Base-by-base conservation (phyloP, 2,888 invertebrate genomes). In the Agrotis puta region DNA sequence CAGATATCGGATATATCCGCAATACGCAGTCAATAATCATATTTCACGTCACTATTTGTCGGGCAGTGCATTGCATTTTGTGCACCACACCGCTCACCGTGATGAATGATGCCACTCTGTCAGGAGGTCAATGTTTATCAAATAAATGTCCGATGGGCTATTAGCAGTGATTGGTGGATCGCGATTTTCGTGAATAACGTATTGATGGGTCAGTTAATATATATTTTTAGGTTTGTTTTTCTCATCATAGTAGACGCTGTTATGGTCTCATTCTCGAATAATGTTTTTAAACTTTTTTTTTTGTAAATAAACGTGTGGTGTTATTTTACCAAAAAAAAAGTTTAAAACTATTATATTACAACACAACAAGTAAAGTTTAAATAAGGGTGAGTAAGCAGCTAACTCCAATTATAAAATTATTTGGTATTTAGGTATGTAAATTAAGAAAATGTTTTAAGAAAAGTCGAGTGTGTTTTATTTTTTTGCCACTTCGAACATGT, bases 21-120 rank as follows among this genome's bases (percentile, higher is more conserved):
- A 75, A 59, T 65, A 66, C 64, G 47, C 64, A 77, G 59, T 77
- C 69, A 67, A 72, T 76, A 61, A 69, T 77, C 76, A 79, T 77
- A 83, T 68, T 64, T 77, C 74, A 81, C 71, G 66, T 81, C 71
- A 67, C 72, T 71, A 76, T 79, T 81, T 65, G 74, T 56, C 61
- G 58, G 54, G 53, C 58, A 76, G 43, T 64, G 66, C 78, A 85
- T 78, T 88, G 88, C 88, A 87, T 86, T 88, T 78, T 82, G 75
- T 83, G 70, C 74, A 82, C 82, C 83, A 69, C 74, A 82, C 82
- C 83, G 79, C 78, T 79, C 78, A 57, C 81, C 76, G 82, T 91
- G 89, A 93, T 91, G 91, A 94, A 94, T 91, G 90, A 89, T 86
- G 81, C 79, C 88, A 89, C 91, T 94, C 89, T 86, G 89, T 94